Conservation (phyloP, 2,113 vertebrate species). For the Trichomycterus rosablanca region DNA sequence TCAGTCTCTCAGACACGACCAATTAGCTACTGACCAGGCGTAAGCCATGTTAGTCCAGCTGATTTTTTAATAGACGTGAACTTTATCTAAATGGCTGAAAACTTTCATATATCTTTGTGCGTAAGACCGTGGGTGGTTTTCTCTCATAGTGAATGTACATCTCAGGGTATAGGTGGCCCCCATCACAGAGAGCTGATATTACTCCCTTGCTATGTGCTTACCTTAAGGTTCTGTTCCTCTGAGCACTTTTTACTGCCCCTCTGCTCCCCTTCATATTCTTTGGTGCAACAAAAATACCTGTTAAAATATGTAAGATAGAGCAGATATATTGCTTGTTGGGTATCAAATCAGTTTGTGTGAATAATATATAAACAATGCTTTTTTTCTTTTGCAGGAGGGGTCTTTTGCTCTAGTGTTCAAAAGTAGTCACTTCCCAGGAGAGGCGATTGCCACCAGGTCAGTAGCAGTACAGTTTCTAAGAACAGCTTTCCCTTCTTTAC, state of each 20-base stretch:
- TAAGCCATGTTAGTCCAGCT: too few relatives aligned
- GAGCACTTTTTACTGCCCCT: too few relatives aligned
- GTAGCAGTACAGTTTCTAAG: conserved; percentile 40
- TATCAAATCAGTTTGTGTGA: background rate
- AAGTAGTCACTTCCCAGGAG: conserved; percentile 86
- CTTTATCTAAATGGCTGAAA: background rate
- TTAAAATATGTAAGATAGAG: too few relatives aligned
- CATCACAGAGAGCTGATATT: conserved; percentile 19
- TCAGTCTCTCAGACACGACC: too few relatives aligned
- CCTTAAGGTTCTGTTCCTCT: conserved; percentile 31
- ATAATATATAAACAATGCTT: background rate
- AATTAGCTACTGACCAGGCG: too few relatives aligned
- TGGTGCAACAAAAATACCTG: background rate
- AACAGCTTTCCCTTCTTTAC: background rate
- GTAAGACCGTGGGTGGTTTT: conserved; percentile 9
- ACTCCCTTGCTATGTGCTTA: conserved; percentile 11
- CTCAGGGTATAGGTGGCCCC: background rate
- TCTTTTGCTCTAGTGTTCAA: conserved; percentile 94
- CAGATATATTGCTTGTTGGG: background rate
- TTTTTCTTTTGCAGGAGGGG: conserved; percentile 74
- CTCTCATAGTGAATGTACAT: conserved; percentile 1
- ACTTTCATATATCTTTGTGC: background rate
- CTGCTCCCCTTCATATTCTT: conserved; percentile 5
- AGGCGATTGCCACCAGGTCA: conserved; percentile 89
- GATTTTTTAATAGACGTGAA: too few relatives aligned